phyloP scores from a whole-genome alignment of 2,888 invertebrate species.

The Lasioglossum oenotherae region DNA sequence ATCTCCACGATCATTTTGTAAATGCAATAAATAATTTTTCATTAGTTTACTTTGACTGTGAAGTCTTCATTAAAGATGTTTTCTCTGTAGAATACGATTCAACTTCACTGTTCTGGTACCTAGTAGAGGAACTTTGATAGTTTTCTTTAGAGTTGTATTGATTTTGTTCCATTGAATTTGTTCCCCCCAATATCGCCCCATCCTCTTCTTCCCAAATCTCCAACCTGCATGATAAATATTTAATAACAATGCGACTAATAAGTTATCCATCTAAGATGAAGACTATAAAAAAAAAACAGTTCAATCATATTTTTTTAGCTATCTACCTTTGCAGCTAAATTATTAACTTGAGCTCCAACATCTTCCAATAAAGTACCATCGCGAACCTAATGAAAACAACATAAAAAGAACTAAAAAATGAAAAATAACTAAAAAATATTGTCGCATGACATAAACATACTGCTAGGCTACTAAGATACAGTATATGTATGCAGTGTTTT shows the following conservation, averaged over 20 bases:
- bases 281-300: conserved; percentile 7
- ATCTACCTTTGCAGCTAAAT: conserved; percentile 88
- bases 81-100: conserved; percentile 79
- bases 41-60: conserved; percentile 74
- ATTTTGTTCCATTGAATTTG: conserved; percentile 84
- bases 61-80: conserved; percentile 78
- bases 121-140: conserved; percentile 79
- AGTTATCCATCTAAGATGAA: neutral
- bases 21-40: neutral
- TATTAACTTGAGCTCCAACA: conserved; percentile 87
- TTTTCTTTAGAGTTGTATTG: conserved; percentile 76
- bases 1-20: neutral
- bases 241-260: neutral
- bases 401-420: conserved; percentile 36
- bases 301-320: neutral
- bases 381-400: conserved; percentile 87
- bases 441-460: neutral
- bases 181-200: conserved; percentile 88
- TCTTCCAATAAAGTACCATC: conserved; percentile 89
- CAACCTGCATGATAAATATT: conserved; percentile 84
- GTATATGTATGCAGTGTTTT: neutral
- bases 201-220: conserved; percentile 89
- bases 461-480: neutral
- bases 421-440: conserved; percentile 33
- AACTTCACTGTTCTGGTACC: conserved; percentile 76